phyloP scores from a whole-genome alignment of 2,113 vertebrate species.

The Hippolais icterina region DNA sequence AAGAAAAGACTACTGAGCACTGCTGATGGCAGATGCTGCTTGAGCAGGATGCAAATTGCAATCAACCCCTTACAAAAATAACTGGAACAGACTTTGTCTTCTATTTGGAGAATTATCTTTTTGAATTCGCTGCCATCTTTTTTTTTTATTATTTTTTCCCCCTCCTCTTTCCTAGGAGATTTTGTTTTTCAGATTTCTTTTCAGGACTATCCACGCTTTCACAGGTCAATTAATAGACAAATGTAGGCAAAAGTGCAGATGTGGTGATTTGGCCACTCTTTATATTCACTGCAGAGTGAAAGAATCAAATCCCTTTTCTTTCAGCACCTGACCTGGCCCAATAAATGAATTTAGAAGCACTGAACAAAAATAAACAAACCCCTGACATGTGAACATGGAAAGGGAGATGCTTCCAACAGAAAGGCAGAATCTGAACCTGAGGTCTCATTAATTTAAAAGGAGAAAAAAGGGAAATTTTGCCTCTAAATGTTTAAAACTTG shows the following conservation, averaged over 20 bases:
- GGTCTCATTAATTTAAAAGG: neutral
- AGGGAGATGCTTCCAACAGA: neutral
- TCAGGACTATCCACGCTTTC: neutral
- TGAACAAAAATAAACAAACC: neutral
- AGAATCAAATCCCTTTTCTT: neutral
- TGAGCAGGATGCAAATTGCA: slow-evolving; percentile 70
- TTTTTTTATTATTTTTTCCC: neutral
- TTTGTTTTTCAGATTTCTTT: neutral
- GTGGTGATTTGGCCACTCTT: neutral
- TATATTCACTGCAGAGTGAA: neutral
- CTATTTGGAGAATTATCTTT: slow-evolving; percentile 50
- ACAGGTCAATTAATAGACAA: neutral
- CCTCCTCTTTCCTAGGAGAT: neutral
- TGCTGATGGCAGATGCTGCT: slow-evolving; percentile 63
- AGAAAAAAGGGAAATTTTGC: neutral
- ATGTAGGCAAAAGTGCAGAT: neutral
- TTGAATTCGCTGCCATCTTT: neutral
- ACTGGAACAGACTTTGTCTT: slow-evolving; percentile 65
- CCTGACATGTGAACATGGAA: neutral
- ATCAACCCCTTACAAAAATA: slow-evolving; percentile 68
- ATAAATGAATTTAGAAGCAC: neutral
- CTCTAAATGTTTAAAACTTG: neutral
- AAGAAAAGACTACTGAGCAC: neutral
- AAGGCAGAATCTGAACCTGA: neutral
- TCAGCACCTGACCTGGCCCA: neutral